A percentile compares a stretch with the other conserved stretches of the same genome.
phyloP scores from a whole-genome alignment of 2,113 vertebrate genomes.

The Callospermophilus lateralis region DNA sequence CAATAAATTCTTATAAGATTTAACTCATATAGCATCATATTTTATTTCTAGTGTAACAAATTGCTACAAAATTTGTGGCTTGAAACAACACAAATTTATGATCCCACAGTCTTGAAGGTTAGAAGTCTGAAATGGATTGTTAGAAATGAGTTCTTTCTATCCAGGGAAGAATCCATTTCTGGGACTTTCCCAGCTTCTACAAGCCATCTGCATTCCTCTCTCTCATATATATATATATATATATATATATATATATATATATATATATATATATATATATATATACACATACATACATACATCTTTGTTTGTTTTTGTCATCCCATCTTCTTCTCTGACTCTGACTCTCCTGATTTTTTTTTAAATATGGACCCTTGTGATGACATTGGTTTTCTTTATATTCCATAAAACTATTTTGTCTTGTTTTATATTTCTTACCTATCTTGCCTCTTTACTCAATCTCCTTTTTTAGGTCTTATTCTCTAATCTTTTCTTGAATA shows the following conservation, averaged over 20 bases:
- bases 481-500: background rate
- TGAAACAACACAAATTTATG: background rate
- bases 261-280: no score
- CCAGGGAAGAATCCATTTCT: background rate
- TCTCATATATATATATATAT: no score
- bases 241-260: no score
- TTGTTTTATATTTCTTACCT: background rate
- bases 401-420: background rate
- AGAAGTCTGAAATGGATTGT: background rate
- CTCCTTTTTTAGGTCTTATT: background rate
- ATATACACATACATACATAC: no score
- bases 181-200: background rate
- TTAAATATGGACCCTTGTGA: background rate
- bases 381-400: background rate
- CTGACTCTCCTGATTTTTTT: background rate
- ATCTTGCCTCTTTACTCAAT: background rate
- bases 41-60: background rate
- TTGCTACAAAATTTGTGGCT: background rate
- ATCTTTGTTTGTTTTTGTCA: background rate
- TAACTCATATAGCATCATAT: background rate
- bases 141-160: background rate
- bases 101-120: background rate
- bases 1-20: constrained; percentile 1
- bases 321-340: background rate
- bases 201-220: background rate